These are phyloP conservation scores for Drosophila aldrichi DNA, from an alignment of 2,888 invertebrate genomes.

Conservation along the genomic window DNA sequence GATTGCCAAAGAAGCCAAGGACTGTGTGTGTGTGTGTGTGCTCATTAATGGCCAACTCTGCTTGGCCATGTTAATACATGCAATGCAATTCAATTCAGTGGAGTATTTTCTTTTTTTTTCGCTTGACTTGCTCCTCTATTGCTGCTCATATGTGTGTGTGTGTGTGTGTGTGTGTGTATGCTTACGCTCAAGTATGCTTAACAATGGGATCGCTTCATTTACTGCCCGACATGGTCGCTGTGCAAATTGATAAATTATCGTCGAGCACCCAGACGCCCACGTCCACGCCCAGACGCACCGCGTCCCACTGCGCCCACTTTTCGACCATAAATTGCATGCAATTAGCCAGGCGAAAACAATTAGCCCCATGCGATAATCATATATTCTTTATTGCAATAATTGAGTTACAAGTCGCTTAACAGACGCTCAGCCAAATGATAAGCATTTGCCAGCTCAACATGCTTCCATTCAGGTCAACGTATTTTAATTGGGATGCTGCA, in stretches of 20 bases:
- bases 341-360: constrained; percentile 73
- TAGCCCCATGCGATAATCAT: constrained; percentile 65
- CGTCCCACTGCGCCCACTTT: constrained; percentile 17
- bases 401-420: constrained; percentile 39
- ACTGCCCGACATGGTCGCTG: constrained; percentile 42
- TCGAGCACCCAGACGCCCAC: constrained; percentile 19
- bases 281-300: constrained; percentile 2
- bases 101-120: background rate
- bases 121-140: constrained; percentile 42
- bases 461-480: constrained; percentile 37
- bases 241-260: constrained; percentile 79
- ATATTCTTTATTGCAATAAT: constrained; percentile 61
- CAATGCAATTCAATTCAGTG: constrained; percentile 64
- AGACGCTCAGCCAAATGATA: constrained; percentile 26
- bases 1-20: constrained; percentile 11
- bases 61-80: constrained; percentile 53
- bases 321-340: constrained; percentile 63
- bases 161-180: constrained; percentile 29
- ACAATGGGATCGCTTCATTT: constrained; percentile 77
- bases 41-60: constrained; percentile 36
- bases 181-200: constrained; percentile 68
- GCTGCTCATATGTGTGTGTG: constrained; percentile 24
- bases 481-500: constrained; percentile 47
- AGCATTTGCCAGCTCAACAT: constrained; percentile 37
- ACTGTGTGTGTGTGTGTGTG: constrained; percentile 18